Base-by-base conservation (phyloP, 2,888 invertebrate species). In the Drosophila nr. perissopoda region DNA sequence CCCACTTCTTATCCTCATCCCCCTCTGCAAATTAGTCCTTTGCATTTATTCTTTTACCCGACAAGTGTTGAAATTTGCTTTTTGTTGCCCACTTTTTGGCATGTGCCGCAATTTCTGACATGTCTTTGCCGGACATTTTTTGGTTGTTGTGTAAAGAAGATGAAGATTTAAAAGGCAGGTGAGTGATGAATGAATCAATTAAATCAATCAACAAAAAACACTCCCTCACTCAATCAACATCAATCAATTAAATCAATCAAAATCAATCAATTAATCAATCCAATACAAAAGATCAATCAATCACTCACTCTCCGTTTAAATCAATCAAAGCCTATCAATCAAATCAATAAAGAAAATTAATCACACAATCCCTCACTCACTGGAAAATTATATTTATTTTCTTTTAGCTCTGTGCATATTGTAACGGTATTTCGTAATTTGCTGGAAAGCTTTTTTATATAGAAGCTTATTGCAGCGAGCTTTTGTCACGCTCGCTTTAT, bases 1-100 rank as follows among this genome's bases (percentile, higher is more conserved):
- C 4, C 10, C 18, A 8, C 7, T 1, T 4, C 0, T 4, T 21
- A 5, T 11, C 21, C 1, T 16, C 1, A 4, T 2, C 1, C 16
- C 13, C 7, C 25, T 25, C 13, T 8, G 21, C 21, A 31, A 27
- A 18, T 21, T 25, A 45, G 45, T 25, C 21, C 40, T 16, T 11
- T 34, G 13, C 51, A 51, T 51, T 25, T 51, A 34, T 18, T 27
- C 25, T 21, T 38, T 21, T 36, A 13, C 2, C 34, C 45, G 18
- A 6, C 8, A 21, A 16, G 27, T 31, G 16, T 16, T 38, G 2
- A 21, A 48, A 21, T 25, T 6, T 38, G 13, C 10, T 18, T 54
- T 69, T 53, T 48, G 60, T 70, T 70, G 63, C 60, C 33, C 70
- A 58, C 57, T 70, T 74, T 77, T 52, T 13, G 45, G 63, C 60